Evolutionary conservation across 2,113 vertebrate genomes (phyloP), one percentile per base, ranked within the genome.

Genomic region (Hepsetus odoe): DNA sequence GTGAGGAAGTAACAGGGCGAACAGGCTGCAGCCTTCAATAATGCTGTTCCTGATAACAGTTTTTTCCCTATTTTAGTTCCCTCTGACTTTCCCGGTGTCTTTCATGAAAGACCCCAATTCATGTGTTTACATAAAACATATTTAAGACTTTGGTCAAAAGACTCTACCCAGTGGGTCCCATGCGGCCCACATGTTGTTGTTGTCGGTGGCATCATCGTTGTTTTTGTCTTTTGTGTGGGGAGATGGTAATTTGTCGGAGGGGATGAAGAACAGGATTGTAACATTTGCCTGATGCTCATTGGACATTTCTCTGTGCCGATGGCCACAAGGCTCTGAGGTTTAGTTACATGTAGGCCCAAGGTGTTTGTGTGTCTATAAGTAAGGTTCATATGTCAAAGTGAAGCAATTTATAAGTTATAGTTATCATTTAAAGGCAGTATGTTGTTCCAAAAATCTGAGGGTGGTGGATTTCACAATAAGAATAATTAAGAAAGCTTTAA

Each of bases 21-120:
- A 87, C 91, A 77, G 83, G 91, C 80, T 38, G 58, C 74, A 75
- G 76, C 24, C 42, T 18, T 33, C 11, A 20, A n/a, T n/a, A n/a
- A n/a, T n/a, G 28, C 44, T 30, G 53, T 24, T 5, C 53, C 8
- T 13, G n/a, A 16, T 68, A 24, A 20, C 22, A 38, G 13, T 13
- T 20, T 8, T 18, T 16, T 3, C 11, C 5, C 46, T 2, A 2
- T 20, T 6, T 5, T 1, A 49, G 3, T 5, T 49, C 46, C 24
- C 42, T 20, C 3, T 6, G 16, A 3, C 35, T 20, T 35, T 64
- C 7, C 4, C 35, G 1, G 9, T 40, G 35, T 26, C 13, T 20
- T 64, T 33, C 38, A 30, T 35, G 33, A 35, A 22, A 22, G 22
- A 55, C 4, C 51, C 20, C 8, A 20, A 3, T 55, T 55, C 2